Base-by-base conservation (phyloP, 92 coral and sea anemone genomes). In the Bergia puertoricense region DNA sequence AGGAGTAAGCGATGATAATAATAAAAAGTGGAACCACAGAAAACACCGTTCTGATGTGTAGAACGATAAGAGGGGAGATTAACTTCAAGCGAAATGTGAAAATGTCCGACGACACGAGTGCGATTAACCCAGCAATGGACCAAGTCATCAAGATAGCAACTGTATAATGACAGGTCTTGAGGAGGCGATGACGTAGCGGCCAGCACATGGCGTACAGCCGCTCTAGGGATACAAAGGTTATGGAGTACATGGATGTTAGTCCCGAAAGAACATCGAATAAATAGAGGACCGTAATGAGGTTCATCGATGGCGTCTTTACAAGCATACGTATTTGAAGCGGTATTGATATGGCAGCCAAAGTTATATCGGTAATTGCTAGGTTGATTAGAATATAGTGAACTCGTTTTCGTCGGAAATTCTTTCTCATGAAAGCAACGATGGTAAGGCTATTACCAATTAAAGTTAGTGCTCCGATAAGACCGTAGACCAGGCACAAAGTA, bases 351-450 rank as follows among this genome's bases (percentile, higher is more conserved):
- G 72, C 54, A 43, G 74, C 85, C 30, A 81, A 30, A 18, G 75
- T 81, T 48, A 81, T 16, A 41, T 81, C 85, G 51, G 85, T 81
- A 22, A 40, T 46, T 1, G 86, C 86, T 18, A 82, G 38, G 54
- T 82, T 82, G 51, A 82, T 82, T 40, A 82, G 18, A 48, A 82
- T 39, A 65, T 82, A 82, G 42, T 82, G 86, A 44, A 82, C 20
- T 10, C 86, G 86, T 7, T 82, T 82, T 82, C 76, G 76, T 36
- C 30, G 42, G 73, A 82, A 82, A 42, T 41, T 82, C 57, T 71
- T 40, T 11, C 86, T 82, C 56, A 13, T 42, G 51, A 82, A 82
- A 15, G 73, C 86, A 15, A 59, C 76, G 40, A 82, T 66, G 20
- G 86, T 82, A 46, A 82, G 39, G 38, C 86, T 82, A 62, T 82